Evolutionary conservation across 2,888 invertebrate genomes (phyloP), one percentile per base, ranked within the genome.

Genomic region (Lepidonotus clava): DNA sequence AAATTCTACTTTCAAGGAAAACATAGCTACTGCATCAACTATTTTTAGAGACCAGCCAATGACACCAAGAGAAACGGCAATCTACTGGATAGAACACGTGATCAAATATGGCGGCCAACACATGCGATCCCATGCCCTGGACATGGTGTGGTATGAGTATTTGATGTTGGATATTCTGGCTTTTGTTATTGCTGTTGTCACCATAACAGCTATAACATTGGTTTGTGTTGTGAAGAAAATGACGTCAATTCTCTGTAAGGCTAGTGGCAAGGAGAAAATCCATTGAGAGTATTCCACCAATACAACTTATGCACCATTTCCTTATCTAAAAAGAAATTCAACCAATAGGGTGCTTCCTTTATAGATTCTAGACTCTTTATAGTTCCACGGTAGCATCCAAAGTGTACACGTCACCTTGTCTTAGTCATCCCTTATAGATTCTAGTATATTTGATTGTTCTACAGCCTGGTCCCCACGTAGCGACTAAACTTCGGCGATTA

Each of bases 1-100:
- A 8, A 71, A 85, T 67, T 36, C 28, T 8, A 67, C 85, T 18
- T 67, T 41, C 34, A 28, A 36, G 6, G 36, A 71, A 5, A 67
- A 85, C n/a, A 66, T 85, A 40, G 34, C 14, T 2, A 21, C 18
- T 14, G 71, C 71, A 5, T 85, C 85, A 1, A n/a, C 24, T 21
- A 67, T 67, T 40, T 67, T 85, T 32, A n/a, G n/a, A 18, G 46
- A 46, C 36, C 38, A 36, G 67, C 85, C 85, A 0, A 66, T 67
- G 71, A 67, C 85, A 2, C 85, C 85, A 1, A 53, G 28, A 24
- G 85, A 85, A 21, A 67, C 14, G 32, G 66, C 71, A 1, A 32
- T 51, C 4, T 85, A 67, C 67, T 85, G 85, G 85, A 51, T 85
- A 21, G 85, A 85, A 21, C 85, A 85, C 24, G 71, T 85, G 0